These are phyloP conservation scores for Polypedilum pembai DNA, from an alignment of 1,140 invertebrate genomes.

Conservation along the genomic window DNA sequence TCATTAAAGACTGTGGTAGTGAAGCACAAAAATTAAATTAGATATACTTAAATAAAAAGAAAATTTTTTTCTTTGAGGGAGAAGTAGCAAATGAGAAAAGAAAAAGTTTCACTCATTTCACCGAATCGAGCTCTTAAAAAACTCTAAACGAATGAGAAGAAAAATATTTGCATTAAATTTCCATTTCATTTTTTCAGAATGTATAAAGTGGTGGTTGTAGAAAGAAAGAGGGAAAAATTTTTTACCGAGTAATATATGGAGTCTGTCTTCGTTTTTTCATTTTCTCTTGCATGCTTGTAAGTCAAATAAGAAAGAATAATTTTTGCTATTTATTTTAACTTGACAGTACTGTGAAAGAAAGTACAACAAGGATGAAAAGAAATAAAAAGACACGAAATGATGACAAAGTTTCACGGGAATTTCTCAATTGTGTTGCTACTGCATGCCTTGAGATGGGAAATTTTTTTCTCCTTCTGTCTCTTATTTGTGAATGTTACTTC, in stretches of 20 bases:
- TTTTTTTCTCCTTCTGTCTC: too few relatives aligned
- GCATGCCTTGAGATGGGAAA: too few relatives aligned
- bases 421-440: not conserved
- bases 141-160: not conserved
- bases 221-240: not conserved
- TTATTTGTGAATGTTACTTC: too few relatives aligned
- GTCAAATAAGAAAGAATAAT: conserved; percentile 14
- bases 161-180: conserved; percentile 20
- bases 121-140: not conserved
- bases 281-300: not conserved
- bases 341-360: not conserved
- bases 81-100: not conserved
- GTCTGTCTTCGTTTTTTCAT: not conserved
- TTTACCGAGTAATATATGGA: not conserved
- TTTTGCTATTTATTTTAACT: conserved; percentile 19
- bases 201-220: not conserved
- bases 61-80: not conserved
- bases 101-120: too few relatives aligned
- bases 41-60: conserved; percentile 19
- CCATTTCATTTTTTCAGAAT: not conserved
- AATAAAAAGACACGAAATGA: not conserved
- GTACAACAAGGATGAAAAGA: too few relatives aligned
- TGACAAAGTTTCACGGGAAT: conserved; percentile 8
- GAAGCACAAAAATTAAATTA: not conserved
- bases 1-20: too few relatives aligned